These are phyloP conservation scores for Neomorphus geoffroyi DNA, from an alignment of 2,797 vertebrate species.

Conservation along the genomic window DNA sequence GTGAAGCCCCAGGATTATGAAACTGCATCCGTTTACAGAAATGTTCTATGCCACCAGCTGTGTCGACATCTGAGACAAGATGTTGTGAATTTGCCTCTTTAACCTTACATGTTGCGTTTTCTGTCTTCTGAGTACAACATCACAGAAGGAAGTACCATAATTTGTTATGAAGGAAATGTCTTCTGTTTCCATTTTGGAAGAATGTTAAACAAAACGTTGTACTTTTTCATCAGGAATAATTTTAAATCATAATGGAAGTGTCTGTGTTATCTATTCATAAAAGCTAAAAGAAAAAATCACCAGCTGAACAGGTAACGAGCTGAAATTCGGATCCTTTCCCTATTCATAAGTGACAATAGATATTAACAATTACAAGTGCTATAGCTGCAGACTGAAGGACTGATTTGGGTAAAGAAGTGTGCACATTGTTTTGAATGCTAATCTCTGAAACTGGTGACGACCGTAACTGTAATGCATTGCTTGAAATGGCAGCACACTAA, in stretches of 20 bases:
- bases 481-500: neutral
- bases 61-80: neutral
- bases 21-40: rapidly evolving
- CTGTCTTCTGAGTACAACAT: rapidly evolving
- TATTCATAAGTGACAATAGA: rapidly evolving
- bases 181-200: neutral
- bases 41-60: rapidly evolving
- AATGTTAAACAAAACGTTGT: neutral
- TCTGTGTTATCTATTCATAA: neutral
- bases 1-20: neutral
- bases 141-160: rapidly evolving
- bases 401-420: neutral
- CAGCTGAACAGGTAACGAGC: neutral
- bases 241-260: neutral
- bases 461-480: neutral
- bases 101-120: rapidly evolving
- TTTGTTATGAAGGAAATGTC: neutral
- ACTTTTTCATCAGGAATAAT: neutral
- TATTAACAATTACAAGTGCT: neutral
- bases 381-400: neutral
- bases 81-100: neutral
- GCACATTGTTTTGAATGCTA: rapidly evolving
- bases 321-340: neutral
- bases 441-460: neutral
- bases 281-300: neutral